Conservation (phyloP, 2,888 invertebrate species). For the Volucella bombylans region DNA sequence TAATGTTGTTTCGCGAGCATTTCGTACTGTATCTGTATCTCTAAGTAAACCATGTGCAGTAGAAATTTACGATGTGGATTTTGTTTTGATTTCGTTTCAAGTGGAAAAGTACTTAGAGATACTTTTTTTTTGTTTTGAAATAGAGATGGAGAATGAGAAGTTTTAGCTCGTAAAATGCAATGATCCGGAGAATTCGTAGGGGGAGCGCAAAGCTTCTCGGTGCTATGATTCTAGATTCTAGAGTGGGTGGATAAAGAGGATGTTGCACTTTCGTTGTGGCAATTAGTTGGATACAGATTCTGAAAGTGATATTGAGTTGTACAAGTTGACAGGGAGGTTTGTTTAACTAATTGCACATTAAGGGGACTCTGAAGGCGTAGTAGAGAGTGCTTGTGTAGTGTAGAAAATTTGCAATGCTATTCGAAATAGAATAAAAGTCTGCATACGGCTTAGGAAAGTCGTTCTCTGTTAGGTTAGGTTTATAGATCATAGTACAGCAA, state of each 20-base stretch:
- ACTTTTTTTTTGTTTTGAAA: background rate
- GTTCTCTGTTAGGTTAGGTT: too few relatives aligned
- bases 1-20: background rate
- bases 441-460: too few relatives aligned
- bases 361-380: slow-evolving; percentile 4
- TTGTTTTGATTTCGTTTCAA: slow-evolving; percentile 71
- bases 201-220: slow-evolving; percentile 25
- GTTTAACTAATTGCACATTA: slow-evolving; percentile 61
- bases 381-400: slow-evolving; percentile 34
- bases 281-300: slow-evolving; percentile 47
- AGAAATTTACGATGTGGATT: slow-evolving; percentile 69
- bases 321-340: slow-evolving; percentile 60
- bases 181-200: slow-evolving; percentile 71
- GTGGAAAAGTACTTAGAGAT: slow-evolving; percentile 48
- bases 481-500: too few relatives aligned
- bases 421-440: too few relatives aligned
- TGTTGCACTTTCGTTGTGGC: slow-evolving; percentile 47
- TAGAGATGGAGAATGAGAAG: background rate
- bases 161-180: slow-evolving; percentile 69
- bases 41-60: slow-evolving; percentile 22
- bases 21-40: background rate
- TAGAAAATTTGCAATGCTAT: too few relatives aligned
- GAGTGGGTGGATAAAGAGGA: slow-evolving; percentile 38
- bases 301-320: slow-evolving; percentile 71
- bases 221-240: slow-evolving; percentile 16